phyloP scores from a whole-genome alignment of 2,797 vertebrate species.

The Chiroxiphia lanceolata region DNA sequence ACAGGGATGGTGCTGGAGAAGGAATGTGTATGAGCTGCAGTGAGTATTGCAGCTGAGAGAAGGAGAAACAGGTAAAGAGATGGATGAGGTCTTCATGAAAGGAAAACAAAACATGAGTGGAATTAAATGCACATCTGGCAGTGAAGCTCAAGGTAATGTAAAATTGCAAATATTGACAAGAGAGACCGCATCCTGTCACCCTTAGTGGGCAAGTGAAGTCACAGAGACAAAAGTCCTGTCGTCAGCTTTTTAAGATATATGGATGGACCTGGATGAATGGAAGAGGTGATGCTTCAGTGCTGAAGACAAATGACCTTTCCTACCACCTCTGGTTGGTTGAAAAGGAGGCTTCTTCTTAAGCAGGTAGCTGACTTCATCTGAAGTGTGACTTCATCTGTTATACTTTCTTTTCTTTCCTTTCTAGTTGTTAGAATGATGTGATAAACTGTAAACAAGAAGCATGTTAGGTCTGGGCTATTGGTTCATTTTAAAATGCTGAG shows the following conservation, averaged over 20 bases:
- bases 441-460: background rate
- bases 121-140: slow-evolving; percentile 42
- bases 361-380: background rate
- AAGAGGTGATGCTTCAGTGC: background rate
- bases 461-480: background rate
- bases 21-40: background rate
- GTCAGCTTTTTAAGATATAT: background rate
- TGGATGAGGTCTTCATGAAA: background rate
- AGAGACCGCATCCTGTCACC: background rate
- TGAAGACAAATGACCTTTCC: background rate
- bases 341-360: background rate
- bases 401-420: background rate
- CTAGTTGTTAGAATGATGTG: background rate
- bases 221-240: background rate
- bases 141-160: background rate
- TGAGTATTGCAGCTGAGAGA: slow-evolving; percentile 14
- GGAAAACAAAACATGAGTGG: background rate
- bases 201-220: background rate
- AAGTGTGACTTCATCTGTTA: background rate
- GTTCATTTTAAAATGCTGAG: background rate
- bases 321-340: background rate
- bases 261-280: background rate
- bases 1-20: background rate
- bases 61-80: background rate
- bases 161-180: slow-evolving; percentile 25